Evolutionary conservation across 2,797 vertebrate species (phyloP).

Genomic region (Hipposideros larvatus): DNA sequence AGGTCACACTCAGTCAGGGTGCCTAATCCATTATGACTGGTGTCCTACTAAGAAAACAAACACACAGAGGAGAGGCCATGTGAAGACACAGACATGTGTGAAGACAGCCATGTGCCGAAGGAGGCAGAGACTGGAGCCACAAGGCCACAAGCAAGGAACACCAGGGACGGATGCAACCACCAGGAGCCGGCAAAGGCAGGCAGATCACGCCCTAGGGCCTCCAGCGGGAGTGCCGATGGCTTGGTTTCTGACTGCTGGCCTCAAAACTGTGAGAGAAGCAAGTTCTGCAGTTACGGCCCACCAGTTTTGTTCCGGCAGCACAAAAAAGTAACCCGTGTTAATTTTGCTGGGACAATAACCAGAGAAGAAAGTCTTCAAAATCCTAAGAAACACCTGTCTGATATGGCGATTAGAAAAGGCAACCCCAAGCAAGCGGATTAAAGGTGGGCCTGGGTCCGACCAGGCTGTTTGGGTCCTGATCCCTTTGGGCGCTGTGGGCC

Average conservation of each 20-base stretch:
- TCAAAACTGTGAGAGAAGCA: not conserved
- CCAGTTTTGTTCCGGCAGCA: too few relatives aligned
- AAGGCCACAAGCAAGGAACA: too few relatives aligned
- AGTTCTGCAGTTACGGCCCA: not conserved
- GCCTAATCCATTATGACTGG: not conserved
- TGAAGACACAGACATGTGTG: not conserved
- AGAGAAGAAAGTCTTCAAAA: not conserved
- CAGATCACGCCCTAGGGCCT: not conserved
- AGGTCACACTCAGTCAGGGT: not conserved
- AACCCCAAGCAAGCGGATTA: too few relatives aligned
- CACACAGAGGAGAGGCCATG: not conserved
- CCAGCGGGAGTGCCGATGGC: fast-evolving
- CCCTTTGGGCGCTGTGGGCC: not conserved
- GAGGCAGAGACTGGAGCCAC: not conserved
- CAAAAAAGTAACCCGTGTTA: fast-evolving
- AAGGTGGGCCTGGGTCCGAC: not conserved
- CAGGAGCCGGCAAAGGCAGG: not conserved
- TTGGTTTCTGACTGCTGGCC: not conserved
- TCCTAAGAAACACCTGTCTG: not conserved
- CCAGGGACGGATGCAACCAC: not conserved
- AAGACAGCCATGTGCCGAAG: fast-evolving
- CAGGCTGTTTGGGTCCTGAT: not conserved
- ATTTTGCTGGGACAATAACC: not conserved
- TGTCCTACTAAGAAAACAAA: not conserved
- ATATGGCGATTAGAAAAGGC: not conserved